phyloP scores from a whole-genome alignment of 37 sponge, comb jelly and placozoan species.

The Eunapius fragilis region DNA sequence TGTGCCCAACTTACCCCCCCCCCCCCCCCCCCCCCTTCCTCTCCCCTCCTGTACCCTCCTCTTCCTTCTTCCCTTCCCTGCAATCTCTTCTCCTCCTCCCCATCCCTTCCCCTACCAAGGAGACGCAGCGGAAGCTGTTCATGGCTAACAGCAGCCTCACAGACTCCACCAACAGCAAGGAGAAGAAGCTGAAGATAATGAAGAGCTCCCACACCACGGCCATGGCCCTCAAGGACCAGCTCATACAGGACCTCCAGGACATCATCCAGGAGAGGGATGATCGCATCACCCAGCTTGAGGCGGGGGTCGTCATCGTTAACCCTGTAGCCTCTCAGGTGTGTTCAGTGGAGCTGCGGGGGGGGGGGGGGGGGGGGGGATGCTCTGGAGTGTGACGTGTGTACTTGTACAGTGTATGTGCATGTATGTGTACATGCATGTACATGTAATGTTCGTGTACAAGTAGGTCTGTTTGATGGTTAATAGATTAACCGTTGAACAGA shows the following conservation, averaged over 20 bases:
- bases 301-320: neutral
- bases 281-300: constrained; percentile 17
- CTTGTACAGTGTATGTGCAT: no score
- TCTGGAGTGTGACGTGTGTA: no score
- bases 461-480: no score
- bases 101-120: neutral
- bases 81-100: neutral
- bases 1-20: no score
- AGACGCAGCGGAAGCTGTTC: constrained; percentile 25
- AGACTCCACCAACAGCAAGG: constrained; percentile 19
- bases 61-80: no score
- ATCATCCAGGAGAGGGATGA: constrained; percentile 59
- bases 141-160: constrained; percentile 11
- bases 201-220: constrained; percentile 48
- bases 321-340: neutral
- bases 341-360: neutral
- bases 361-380: neutral
- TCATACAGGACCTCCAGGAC: constrained; percentile 60
- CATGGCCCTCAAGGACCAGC: constrained; percentile 46
- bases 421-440: no score
- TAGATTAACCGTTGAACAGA: no score
- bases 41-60: no score
- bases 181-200: constrained; percentile 49
- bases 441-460: no score
- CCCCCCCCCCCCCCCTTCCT: no score